Evolutionary conservation across 1,140 invertebrate species (phyloP).

Genomic region (Sycobia sp.): DNA sequence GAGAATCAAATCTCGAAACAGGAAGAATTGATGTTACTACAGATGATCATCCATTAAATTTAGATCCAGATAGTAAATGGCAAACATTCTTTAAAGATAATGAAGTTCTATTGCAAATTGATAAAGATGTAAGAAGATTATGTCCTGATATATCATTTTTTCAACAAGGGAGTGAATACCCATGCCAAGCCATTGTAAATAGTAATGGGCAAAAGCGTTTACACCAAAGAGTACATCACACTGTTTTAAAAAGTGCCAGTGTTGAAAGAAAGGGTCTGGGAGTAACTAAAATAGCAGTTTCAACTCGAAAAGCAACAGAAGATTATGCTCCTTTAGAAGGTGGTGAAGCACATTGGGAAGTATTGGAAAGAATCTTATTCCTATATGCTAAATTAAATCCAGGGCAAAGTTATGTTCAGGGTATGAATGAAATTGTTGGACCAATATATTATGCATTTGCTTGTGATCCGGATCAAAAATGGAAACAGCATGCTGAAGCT

Average conservation of each 20-base stretch:
- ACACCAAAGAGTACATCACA: constrained; percentile 85
- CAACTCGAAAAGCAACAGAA: constrained; percentile 71
- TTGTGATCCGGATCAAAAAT: constrained; percentile 81
- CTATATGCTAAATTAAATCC: constrained; percentile 98
- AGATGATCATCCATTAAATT: constrained; percentile 89
- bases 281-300: constrained; percentile 77
- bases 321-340: constrained; percentile 85
- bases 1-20: constrained; percentile 63
- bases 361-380: constrained; percentile 95
- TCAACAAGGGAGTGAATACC: constrained; percentile 89
- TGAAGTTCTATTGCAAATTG: constrained; percentile 94
- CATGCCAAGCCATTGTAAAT: constrained; percentile 75
- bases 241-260: constrained; percentile 83
- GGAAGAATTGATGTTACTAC: constrained; percentile 64
- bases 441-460: constrained; percentile 98
- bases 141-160: constrained; percentile 98
- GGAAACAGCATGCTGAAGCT: constrained; percentile 90
- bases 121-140: constrained; percentile 92
- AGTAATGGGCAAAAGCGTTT: constrained; percentile 78
- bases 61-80: constrained; percentile 93
- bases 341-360: constrained; percentile 93
- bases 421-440: constrained; percentile 99
- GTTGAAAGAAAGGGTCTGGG: constrained; percentile 88
- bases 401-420: constrained; percentile 96
- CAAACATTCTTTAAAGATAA: constrained; percentile 94